phyloP scores from a whole-genome alignment of 2,888 invertebrate genomes.

The Nycteola revayana region DNA sequence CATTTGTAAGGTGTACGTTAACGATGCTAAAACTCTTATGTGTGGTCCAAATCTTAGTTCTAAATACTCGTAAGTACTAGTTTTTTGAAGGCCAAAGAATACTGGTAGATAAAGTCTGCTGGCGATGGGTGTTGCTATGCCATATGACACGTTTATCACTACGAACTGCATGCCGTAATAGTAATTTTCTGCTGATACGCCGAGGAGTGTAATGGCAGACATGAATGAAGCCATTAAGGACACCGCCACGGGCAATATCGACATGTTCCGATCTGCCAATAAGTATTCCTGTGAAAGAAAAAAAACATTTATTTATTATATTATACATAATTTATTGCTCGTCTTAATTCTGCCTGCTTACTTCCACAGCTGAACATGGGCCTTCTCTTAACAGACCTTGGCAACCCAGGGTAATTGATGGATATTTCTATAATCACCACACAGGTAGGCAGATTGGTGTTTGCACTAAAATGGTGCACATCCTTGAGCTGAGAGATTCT shows the following conservation, averaged over 20 bases:
- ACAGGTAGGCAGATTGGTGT: too few species aligned
- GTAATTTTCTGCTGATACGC: constrained; percentile 94
- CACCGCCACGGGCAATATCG: constrained; percentile 90
- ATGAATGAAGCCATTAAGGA: constrained; percentile 97
- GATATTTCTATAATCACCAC: too few species aligned
- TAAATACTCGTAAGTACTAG: constrained; percentile 97
- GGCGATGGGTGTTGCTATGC: constrained; percentile 88
- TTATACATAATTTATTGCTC: too few species aligned
- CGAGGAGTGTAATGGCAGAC: constrained; percentile 94
- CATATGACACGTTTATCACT: constrained; percentile 88
- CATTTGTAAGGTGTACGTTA: constrained; percentile 94
- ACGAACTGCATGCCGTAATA: constrained; percentile 91
- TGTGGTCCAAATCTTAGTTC: constrained; percentile 91
- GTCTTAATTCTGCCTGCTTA: too few species aligned
- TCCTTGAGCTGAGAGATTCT: too few species aligned
- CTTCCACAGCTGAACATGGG: too few species aligned
- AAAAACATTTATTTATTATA: too few species aligned
- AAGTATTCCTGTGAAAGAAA: constrained; percentile 88
- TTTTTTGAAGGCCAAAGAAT: constrained; percentile 90
- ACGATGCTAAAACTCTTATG: constrained; percentile 89
- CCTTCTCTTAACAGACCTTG: too few species aligned
- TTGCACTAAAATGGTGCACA: too few species aligned
- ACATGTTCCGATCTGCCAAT: constrained; percentile 90
- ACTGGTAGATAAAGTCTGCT: constrained; percentile 91
- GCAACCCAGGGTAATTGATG: too few species aligned